Percentiles rank a stretch among this genome's conserved stretches.
Conservation (phyloP, 92 coral and sea anemone species). For the Heliopora coerulea region DNA sequence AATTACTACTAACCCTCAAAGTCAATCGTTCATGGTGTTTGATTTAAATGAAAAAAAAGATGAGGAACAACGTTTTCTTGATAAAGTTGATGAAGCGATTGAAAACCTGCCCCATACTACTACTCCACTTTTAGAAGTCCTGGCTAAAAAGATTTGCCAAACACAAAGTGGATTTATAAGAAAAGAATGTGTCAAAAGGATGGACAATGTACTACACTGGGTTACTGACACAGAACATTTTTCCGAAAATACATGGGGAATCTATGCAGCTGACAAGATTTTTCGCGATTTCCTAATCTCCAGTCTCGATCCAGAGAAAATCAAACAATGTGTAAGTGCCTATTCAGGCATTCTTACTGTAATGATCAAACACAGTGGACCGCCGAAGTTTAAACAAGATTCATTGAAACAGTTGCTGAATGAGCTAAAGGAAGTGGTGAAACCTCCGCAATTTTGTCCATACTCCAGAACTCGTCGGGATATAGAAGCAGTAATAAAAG, state of each 20-base stretch:
- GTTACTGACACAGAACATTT: neutral
- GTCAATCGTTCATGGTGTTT: no score
- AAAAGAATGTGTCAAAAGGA: neutral
- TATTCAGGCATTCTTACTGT: slow-evolving; percentile 18
- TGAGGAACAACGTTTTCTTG: neutral
- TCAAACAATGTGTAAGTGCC: neutral
- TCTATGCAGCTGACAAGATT: slow-evolving; percentile 12
- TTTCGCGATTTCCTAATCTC: slow-evolving; percentile 14
- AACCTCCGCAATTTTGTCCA: slow-evolving; percentile 12
- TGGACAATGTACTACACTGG: neutral
- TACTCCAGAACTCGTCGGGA: slow-evolving; percentile 18
- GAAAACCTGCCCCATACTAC: neutral
- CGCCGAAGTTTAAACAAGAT: neutral
- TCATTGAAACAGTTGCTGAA: neutral
- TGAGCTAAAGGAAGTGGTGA: neutral
- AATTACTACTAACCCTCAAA: no score
- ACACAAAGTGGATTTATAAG: neutral
- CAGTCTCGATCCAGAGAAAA: neutral
- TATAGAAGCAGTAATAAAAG: slow-evolving; percentile 6
- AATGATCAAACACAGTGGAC: slow-evolving; percentile 3
- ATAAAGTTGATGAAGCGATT: neutral
- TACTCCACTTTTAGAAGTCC: neutral
- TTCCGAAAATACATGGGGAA: neutral
- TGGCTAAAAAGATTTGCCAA: neutral
- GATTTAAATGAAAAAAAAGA: neutral